Conservation (phyloP, 2,113 vertebrate species). For the Elaphurus davidianus region DNA sequence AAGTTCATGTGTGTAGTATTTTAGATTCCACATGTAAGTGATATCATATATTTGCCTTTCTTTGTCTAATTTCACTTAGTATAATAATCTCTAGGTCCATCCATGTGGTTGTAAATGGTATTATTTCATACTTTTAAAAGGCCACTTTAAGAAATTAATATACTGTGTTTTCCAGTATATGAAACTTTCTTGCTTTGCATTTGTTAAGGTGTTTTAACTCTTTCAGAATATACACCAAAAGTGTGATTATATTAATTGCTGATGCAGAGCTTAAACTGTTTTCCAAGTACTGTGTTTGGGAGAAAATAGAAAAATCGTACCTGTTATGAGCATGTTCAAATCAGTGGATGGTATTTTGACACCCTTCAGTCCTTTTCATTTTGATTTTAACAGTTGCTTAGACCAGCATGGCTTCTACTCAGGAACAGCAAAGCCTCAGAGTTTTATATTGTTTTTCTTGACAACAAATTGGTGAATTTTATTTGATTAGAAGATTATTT, state of each 20-base stretch:
- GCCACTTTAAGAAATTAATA: not conserved
- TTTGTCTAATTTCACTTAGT: not conserved
- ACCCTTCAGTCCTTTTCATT: not conserved
- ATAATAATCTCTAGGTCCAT: not conserved
- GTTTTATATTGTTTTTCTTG: not conserved
- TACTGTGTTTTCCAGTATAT: not conserved
- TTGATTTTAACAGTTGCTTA: not conserved
- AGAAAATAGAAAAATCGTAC: not conserved
- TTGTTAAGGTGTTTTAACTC: not conserved
- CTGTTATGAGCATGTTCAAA: not conserved
- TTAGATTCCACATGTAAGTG: not conserved
- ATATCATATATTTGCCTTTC: not conserved
- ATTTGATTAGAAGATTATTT: not conserved
- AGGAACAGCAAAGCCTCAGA: not conserved
- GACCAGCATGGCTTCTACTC: not conserved
- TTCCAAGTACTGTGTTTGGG: not conserved
- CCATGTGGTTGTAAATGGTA: not conserved
- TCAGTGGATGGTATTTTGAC: fast-evolving
- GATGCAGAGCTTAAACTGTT: not conserved
- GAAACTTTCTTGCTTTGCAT: not conserved
- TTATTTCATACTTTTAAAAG: not conserved
- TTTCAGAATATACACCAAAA: not conserved
- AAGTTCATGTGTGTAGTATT: not conserved
- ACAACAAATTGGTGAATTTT: not conserved
- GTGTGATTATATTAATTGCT: not conserved